phyloP scores from a whole-genome alignment of 2,797 vertebrate genomes.

The Anguilla megastoma region DNA sequence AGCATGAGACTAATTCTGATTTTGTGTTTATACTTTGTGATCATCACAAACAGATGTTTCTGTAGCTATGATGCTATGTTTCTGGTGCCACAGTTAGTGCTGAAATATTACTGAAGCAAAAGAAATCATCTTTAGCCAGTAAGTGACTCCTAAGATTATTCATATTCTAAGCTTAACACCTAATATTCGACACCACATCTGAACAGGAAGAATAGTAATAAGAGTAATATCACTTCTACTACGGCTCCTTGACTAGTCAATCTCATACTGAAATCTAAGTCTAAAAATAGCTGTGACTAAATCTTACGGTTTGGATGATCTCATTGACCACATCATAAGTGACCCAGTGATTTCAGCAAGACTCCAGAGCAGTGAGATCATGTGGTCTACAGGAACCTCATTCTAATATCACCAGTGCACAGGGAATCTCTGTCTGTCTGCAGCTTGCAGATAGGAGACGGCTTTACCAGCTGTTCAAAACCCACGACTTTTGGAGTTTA shows the following conservation, averaged over 20 bases:
- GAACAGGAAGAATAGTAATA: too few relatives aligned
- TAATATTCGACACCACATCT: neutral
- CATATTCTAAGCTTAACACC: neutral
- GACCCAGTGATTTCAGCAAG: constrained; percentile 40
- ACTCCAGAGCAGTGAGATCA: constrained; percentile 32
- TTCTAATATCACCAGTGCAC: neutral
- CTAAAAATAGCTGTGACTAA: constrained; percentile 16
- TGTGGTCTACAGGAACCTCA: constrained; percentile 25
- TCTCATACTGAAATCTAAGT: neutral
- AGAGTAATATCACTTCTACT: neutral
- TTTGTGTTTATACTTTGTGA: constrained; percentile 9
- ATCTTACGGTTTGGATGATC: constrained; percentile 51
- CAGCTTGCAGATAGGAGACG: neutral
- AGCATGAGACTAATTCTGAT: neutral
- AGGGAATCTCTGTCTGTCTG: neutral
- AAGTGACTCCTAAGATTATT: neutral
- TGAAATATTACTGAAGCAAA: neutral
- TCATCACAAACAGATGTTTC: neutral
- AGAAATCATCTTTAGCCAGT: neutral
- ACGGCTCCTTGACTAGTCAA: neutral
- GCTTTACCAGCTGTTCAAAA: constrained; percentile 22
- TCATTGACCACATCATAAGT: constrained; percentile 64
- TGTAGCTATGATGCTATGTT: neutral
- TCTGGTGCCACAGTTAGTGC: neutral
- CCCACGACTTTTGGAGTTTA: neutral